Evolutionary conservation across 2,888 invertebrate genomes (phyloP).

Genomic region (Schizotus pectinicornis): DNA sequence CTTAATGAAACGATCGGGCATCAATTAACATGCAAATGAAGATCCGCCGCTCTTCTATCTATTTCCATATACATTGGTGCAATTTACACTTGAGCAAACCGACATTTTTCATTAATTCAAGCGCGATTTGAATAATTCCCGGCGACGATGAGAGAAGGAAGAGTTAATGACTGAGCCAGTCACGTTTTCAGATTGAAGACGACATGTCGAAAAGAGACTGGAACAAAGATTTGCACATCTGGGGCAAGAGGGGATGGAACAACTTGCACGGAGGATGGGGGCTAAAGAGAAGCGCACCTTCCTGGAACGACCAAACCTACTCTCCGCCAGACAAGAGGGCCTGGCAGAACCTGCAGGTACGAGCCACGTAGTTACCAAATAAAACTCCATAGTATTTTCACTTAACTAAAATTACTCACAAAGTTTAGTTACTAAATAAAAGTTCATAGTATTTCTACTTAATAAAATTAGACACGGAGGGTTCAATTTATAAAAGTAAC

Average conservation of each 20-base stretch:
- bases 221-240: slow-evolving; percentile 65
- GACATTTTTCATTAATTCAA: background rate
- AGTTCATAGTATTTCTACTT: no score
- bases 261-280: slow-evolving; percentile 65
- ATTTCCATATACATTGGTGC: background rate
- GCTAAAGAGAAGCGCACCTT: slow-evolving; percentile 57
- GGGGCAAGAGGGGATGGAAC: slow-evolving; percentile 67
- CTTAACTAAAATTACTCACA: no score
- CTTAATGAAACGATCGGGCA: no score
- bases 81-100: background rate
- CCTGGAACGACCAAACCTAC: slow-evolving; percentile 40
- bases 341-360: slow-evolving; percentile 62
- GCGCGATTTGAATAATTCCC: background rate
- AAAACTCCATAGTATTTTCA: no score
- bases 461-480: no score
- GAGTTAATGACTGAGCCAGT: background rate
- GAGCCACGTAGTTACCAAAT: no score
- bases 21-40: slow-evolving; percentile 1
- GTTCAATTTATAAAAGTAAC: no score
- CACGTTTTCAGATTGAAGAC: slow-evolving; percentile 58
- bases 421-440: no score
- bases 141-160: background rate
- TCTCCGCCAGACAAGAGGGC: slow-evolving; percentile 62
- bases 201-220: slow-evolving; percentile 69
- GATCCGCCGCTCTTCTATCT: background rate